These are phyloP conservation scores for Periophthalmodon schlosseri DNA, from an alignment of 2,113 vertebrate species.

Conservation along the genomic window DNA sequence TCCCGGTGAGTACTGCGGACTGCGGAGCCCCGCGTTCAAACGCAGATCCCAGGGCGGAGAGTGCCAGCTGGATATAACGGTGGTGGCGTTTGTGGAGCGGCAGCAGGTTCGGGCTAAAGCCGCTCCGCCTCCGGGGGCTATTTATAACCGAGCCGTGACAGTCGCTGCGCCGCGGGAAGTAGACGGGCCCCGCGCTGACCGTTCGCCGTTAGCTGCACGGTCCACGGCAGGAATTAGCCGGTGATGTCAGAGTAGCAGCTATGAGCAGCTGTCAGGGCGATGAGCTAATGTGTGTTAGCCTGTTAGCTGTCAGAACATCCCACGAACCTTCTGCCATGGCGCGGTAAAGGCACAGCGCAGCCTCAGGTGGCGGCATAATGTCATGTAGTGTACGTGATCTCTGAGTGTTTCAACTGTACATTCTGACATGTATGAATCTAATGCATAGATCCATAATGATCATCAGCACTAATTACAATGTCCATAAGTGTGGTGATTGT, in stretches of 20 bases:
- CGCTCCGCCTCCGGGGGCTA: constrained; percentile 42
- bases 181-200: constrained; percentile 35
- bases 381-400: not conserved
- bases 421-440: not conserved
- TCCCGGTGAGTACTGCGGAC: constrained; percentile 43
- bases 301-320: constrained; percentile 12
- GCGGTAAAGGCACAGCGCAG: not conserved
- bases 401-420: not conserved
- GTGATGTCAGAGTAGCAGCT: not conserved
- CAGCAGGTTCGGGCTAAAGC: constrained; percentile 13
- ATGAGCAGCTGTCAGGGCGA: constrained; percentile 4
- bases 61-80: not conserved
- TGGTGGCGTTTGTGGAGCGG: constrained; percentile 5
- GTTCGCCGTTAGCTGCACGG: not conserved
- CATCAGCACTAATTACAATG: too few species aligned
- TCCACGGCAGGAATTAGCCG: not conserved
- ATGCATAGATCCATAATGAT: not conserved
- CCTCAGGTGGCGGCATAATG: not conserved
- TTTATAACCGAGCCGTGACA: constrained; percentile 35
- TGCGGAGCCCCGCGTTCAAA: not conserved
- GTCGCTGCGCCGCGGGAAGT: constrained; percentile 50
- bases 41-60: not conserved
- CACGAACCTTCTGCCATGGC: not conserved
- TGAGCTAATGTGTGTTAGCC: constrained; percentile 12
- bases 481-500: not conserved